phyloP scores from a whole-genome alignment of 2,113 vertebrate species.

The Atractosteus spatula region DNA sequence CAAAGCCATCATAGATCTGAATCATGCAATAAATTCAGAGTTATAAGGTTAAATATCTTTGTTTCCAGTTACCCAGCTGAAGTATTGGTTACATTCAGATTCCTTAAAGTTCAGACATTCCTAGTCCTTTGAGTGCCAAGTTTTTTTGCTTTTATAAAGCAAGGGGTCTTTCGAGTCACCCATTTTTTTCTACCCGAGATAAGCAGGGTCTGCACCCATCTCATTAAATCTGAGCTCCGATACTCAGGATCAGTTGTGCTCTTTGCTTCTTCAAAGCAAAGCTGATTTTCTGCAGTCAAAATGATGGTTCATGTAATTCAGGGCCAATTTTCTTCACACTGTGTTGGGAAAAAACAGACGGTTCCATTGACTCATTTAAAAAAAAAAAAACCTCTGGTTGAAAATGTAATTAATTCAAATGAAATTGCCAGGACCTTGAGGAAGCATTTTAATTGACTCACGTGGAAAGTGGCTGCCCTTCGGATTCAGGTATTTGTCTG shows the following conservation, averaged over 20 bases:
- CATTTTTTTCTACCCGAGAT: conserved; percentile 9
- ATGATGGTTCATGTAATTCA: background rate
- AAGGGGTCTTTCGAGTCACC: background rate
- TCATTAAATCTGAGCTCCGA: conserved; percentile 7
- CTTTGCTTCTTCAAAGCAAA: background rate
- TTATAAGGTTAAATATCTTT: conserved; percentile 9
- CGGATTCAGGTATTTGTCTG: conserved; percentile 41
- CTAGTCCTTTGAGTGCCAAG: conserved; percentile 2
- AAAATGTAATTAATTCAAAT: conserved; percentile 6
- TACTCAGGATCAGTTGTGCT: background rate
- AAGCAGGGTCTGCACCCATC: conserved; percentile 1
- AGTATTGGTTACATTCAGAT: conserved; percentile 7
- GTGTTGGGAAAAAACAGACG: conserved; percentile 15
- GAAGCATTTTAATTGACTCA: conserved; percentile 47
- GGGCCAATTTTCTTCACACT: conserved; percentile 19
- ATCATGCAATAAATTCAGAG: background rate
- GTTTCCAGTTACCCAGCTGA: background rate
- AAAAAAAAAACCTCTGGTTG: background rate
- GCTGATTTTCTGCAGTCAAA: conserved; percentile 13
- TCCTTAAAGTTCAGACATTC: background rate
- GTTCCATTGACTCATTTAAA: conserved; percentile 11
- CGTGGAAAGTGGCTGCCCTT: conserved; percentile 51
- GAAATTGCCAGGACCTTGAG: background rate
- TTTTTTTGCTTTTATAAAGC: conserved; percentile 7
- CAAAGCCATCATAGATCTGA: background rate